Conservation (phyloP, 2,113 vertebrate species). For the Larimichthys crocea region DNA sequence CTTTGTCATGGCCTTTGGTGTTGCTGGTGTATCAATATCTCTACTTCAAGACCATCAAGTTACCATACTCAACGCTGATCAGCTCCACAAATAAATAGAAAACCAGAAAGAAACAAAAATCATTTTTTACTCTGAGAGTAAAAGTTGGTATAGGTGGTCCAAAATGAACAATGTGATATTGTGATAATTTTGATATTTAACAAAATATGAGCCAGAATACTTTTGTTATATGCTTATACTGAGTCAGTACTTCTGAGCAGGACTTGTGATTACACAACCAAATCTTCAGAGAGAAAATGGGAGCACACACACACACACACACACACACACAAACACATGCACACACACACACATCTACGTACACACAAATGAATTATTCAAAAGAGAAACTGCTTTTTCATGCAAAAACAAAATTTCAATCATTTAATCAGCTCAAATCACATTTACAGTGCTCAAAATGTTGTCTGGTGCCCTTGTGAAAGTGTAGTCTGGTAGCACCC, state of each 20-base stretch:
- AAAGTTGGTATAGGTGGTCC: not conserved
- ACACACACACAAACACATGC: not conserved
- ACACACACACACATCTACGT: conserved; percentile 12
- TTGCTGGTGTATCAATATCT: not conserved
- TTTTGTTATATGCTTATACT: not conserved
- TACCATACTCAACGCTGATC: not conserved
- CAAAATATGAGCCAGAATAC: conserved; percentile 6
- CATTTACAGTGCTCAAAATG: conserved; percentile 30
- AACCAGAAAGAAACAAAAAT: not conserved
- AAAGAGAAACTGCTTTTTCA: conserved; percentile 44
- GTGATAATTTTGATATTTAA: not conserved
- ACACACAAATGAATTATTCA: conserved; percentile 68
- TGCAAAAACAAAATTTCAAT: conserved; percentile 65
- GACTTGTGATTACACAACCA: conserved; percentile 11
- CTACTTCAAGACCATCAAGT: not conserved
- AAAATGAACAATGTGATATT: not conserved
- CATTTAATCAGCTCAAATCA: conserved; percentile 46
- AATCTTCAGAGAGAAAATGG: conserved; percentile 27
- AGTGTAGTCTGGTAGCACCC: conserved; percentile 19
- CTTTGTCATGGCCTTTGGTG: not conserved
- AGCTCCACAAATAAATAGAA: not conserved
- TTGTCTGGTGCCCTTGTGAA: not conserved
- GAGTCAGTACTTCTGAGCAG: conserved; percentile 14
- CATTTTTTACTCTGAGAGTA: not conserved
- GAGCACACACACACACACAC: not conserved